Base-by-base conservation (phyloP, 2,113 vertebrate species). In the Stigmatopora argus region DNA sequence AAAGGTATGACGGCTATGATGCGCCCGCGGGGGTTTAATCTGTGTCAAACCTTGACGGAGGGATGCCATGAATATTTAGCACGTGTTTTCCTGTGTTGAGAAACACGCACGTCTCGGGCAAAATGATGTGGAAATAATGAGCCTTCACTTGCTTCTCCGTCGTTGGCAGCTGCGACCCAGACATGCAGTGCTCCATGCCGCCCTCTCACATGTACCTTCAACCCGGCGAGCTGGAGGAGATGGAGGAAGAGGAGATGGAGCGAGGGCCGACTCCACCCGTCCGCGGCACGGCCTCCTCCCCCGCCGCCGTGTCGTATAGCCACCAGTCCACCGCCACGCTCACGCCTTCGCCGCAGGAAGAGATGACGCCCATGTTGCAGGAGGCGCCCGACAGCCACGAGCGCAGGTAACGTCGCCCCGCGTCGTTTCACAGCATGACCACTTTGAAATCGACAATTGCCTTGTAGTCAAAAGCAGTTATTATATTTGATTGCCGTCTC, bases 271-370 rank as follows among this genome's bases (percentile, higher is more conserved):
- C 96, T 0, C 97, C 96, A 5, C 97, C 97, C 1, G 84, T 98
- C 8, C 89, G 96, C 31, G 96, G 97, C 51, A 95, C 95, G 11
- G 96, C 97, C 45, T 98, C 97, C 12, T 98, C 96, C 48, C 96
- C 96, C 12, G 97, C 96, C 0, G 96, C 96, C 0, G 94, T 98
- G 53, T 99, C 97, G 66, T 99, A 99, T 45, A 99, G 97, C 75
- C 96, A 98, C 81, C 96, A 99, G 83, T 98, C 97, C 72, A 99
- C 96, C 8, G 96, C 96, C 81, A 98, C 97, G 0, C 93, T 98
- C 65, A 98, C 97, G 1, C 97, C 97, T 1, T 98, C 97, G 14
- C 96, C 96, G 0, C 97, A 98, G 78, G 97, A 99, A 49, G 97
- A 99, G 56, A 93, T 96, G 71, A 94, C 96, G 84, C 96, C 97